These are phyloP conservation scores for Calosoma granatense DNA, from an alignment of 1,140 invertebrate genomes.

Conservation along the genomic window DNA sequence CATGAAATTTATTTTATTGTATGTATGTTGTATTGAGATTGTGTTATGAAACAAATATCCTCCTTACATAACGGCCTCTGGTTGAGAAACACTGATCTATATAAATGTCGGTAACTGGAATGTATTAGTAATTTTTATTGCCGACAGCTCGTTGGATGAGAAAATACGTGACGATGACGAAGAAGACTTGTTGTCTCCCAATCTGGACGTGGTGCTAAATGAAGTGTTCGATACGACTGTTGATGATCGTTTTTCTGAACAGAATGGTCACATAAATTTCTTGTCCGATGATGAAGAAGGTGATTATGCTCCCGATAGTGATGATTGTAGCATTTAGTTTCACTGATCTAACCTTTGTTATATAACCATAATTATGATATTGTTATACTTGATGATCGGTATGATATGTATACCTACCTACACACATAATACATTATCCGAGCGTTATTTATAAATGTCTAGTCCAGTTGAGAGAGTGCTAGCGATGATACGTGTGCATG, in stretches of 20 bases:
- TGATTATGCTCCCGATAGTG: slow-evolving; percentile 46
- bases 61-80: too few relatives aligned
- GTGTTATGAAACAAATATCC: too few relatives aligned
- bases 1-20: too few relatives aligned
- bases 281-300: slow-evolving; percentile 28
- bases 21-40: too few relatives aligned
- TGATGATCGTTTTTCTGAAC: background rate
- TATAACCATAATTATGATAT: too few relatives aligned
- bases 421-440: too few relatives aligned
- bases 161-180: slow-evolving; percentile 32
- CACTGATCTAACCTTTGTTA: too few relatives aligned
- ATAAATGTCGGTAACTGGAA: too few relatives aligned
- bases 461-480: background rate
- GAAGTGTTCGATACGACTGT: slow-evolving; percentile 19
- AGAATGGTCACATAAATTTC: background rate
- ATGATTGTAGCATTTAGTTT: slow-evolving; percentile 43
- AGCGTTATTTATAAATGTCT: background rate
- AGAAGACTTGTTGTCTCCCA: slow-evolving; percentile 50
- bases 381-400: too few relatives aligned
- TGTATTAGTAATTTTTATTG: too few relatives aligned
- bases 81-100: too few relatives aligned
- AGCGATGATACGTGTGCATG: background rate
- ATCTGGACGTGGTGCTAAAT: slow-evolving; percentile 47
- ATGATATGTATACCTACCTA: too few relatives aligned
- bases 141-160: slow-evolving; percentile 52